phyloP scores from a whole-genome alignment of 1,140 invertebrate species.

The Lepidurus couesii region DNA sequence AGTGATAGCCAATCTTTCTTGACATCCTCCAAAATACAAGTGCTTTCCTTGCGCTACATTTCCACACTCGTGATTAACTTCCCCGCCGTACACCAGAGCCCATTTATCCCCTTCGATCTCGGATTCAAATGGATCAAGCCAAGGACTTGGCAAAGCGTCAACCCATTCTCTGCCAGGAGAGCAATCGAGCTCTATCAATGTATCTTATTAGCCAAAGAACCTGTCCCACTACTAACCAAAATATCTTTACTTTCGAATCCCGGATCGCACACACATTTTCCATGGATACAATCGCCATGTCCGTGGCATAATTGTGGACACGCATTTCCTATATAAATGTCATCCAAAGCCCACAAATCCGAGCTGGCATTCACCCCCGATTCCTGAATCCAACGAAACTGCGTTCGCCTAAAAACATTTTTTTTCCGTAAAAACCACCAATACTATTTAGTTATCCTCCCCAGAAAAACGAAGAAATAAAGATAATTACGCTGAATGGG shows the following conservation, averaged over 20 bases:
- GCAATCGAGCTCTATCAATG: conserved; percentile 15
- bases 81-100: conserved; percentile 46
- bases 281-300: conserved; percentile 45
- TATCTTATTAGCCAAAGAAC: conserved; percentile 40
- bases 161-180: conserved; percentile 1
- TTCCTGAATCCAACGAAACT: conserved; percentile 47
- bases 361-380: conserved; percentile 36
- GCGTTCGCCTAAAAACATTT: conserved; percentile 42
- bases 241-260: conserved; percentile 43
- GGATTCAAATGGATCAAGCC: conserved; percentile 47
- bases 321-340: conserved; percentile 47
- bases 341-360: conserved; percentile 46
- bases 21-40: conserved; percentile 49
- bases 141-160: conserved; percentile 38
- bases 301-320: conserved; percentile 47
- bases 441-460: no score
- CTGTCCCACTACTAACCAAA: conserved; percentile 36
- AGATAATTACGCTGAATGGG: conserved; percentile 44
- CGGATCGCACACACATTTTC: conserved; percentile 45
- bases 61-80: conserved; percentile 47
- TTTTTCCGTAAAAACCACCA: background rate
- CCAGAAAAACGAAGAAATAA: background rate
- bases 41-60: conserved; percentile 48
- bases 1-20: conserved; percentile 45
- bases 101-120: conserved; percentile 38